A percentile compares a stretch with the other conserved stretches of the same genome.
These are phyloP conservation scores for Dorcus hopei DNA, from an alignment of 2,888 invertebrate genomes.

Conservation along the genomic window DNA sequence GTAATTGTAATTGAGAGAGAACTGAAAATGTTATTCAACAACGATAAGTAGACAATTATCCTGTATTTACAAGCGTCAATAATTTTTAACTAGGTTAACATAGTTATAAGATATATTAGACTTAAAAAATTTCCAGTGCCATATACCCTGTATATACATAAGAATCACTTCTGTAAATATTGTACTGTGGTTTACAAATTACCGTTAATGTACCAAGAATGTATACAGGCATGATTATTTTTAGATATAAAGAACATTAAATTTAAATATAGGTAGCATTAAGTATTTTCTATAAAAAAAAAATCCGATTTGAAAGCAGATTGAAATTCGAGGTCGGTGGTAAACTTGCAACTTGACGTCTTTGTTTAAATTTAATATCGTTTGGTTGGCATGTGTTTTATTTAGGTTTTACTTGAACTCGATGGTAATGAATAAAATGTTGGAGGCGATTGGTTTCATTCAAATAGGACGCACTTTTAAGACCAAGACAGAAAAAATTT, in stretches of 20 bases:
- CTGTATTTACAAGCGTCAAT: not conserved
- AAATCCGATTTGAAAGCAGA: not conserved
- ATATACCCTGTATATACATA: conserved; percentile 32
- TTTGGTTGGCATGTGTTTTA: conserved; percentile 1
- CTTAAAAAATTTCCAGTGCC: conserved; percentile 36
- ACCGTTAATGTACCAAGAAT: conserved; percentile 39
- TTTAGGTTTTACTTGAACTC: not conserved
- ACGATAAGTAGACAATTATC: not conserved
- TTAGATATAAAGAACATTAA: conserved; percentile 35
- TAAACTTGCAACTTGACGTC: not conserved
- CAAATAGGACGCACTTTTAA: no score
- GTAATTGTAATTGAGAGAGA: no score
- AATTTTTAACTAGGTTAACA: conserved; percentile 3
- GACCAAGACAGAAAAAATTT: no score
- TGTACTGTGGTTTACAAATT: conserved; percentile 9
- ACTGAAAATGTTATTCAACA: no score
- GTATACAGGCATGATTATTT: conserved; percentile 46
- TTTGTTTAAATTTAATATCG: not conserved
- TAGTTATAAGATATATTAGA: conserved; percentile 21
- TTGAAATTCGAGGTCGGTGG: not conserved
- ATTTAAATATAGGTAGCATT: conserved; percentile 9
- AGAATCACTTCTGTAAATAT: conserved; percentile 16
- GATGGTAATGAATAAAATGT: no score
- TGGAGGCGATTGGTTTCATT: no score
- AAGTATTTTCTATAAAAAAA: conserved; percentile 20